phyloP scores from a whole-genome alignment of 92 coral and sea anemone genomes.

The Parazoanthus atlanticus region DNA sequence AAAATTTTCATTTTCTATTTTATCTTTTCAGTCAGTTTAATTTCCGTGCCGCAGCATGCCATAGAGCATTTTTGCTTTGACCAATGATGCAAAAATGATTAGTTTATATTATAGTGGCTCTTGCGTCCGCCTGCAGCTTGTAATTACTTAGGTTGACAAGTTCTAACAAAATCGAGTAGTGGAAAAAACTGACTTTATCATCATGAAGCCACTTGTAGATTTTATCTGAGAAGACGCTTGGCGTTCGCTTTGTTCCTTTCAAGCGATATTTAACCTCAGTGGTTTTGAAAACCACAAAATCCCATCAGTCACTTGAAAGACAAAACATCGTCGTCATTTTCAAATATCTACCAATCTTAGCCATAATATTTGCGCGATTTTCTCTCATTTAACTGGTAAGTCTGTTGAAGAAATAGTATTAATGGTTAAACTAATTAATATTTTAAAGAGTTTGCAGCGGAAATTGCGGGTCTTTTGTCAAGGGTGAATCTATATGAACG shows the following conservation, averaged over 20 bases:
- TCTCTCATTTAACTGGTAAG: background rate
- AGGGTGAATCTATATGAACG: background rate
- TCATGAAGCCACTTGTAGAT: background rate
- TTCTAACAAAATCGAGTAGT: background rate
- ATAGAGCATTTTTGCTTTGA: constrained; percentile 6
- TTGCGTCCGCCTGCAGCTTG: constrained; percentile 15
- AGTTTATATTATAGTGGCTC: background rate
- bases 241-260: background rate
- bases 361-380: constrained; percentile 24
- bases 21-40: constrained; percentile 26
- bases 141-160: constrained; percentile 24
- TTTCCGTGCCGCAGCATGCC: constrained; percentile 46
- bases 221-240: background rate
- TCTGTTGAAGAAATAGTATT: background rate
- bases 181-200: background rate
- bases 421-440: constrained; percentile 23
- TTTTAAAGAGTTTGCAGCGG: constrained; percentile 13
- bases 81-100: constrained; percentile 17
- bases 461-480: background rate
- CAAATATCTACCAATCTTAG: constrained; percentile 2
- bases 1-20: constrained; percentile 18
- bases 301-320: background rate
- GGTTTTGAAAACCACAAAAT: background rate
- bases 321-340: constrained; percentile 20
- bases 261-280: background rate